Evolutionary conservation across 2,113 vertebrate genomes (phyloP), one percentile per base, ranked within the genome.

Genomic region (Cololabis saira): DNA sequence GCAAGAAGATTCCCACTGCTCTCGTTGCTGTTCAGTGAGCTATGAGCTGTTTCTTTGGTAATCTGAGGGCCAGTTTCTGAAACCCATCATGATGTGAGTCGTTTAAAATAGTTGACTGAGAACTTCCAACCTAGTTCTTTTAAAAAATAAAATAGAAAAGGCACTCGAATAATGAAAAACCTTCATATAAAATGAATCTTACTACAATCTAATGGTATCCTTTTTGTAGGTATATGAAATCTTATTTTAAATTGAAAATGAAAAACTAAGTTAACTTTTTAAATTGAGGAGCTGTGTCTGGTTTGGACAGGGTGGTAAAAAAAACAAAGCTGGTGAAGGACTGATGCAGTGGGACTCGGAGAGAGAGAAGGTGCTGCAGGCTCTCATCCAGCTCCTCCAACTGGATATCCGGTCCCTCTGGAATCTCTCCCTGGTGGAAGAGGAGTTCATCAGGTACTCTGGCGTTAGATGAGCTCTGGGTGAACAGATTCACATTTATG

Each of bases 401-500:
- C 78, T 99, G 83, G 95, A 98, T 56, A 93, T 99, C 52, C 90
- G 87, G 43, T 92, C 88, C 9, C 93, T 99, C 12, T 99, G 97
- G 97, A 93, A 71, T 65, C 93, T 94, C 63, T 95, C 94, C 0
- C 16, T 92, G 24, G 94, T 97, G 19, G 97, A 99, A 73, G 97
- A 98, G 82, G 96, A 98, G 27, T 98, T 98, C 86, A 90, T 95
- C 76, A 95, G 95, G 97, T 98, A 68, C 27, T 45, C 3, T 43
- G 18, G 3, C 37, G 17, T 43, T 21, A 40, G 4, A 15, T 18
- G 22, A 51, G 21, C 12, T 49, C 40, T 57, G 19, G 27, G 16
- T 10, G 18, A 22, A 40, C 24, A 48, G 0, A 41, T 12, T 58
- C 12, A 44, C 12, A 4, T 37, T 45, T 24, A 12, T n/a, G 13